Base-by-base conservation (phyloP, 2,888 invertebrate genomes). In the Malthinus flaveolus region DNA sequence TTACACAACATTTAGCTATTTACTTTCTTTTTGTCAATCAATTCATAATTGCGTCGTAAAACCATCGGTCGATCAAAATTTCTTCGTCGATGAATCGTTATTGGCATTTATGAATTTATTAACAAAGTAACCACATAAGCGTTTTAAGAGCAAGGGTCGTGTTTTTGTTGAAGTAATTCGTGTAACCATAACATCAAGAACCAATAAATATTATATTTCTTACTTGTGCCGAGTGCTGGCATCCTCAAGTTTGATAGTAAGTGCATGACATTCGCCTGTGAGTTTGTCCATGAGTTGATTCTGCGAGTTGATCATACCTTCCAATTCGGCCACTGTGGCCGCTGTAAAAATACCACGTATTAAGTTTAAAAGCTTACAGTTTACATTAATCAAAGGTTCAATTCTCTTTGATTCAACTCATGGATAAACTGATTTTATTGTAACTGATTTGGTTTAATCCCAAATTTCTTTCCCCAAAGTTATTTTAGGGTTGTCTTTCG, bases 261-360 rank as follows among this genome's bases (percentile, higher is more conserved):
- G 87, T 81, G 85, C 85, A 84, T 90, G 92, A 85, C 93, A 93
- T 84, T 93, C 92, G 78, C 85, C 85, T 78, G 91, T 91, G 82
- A 93, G 87, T 87, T 90, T 92, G 85, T 91, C 91, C 89, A 93
- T 90, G 87, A 92, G 90, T 86, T 88, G 88, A 86, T 90, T 91
- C 87, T 93, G 93, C 82, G 89, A 90, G 82, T 88, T 89, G 83
- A 93, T 87, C 88, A 91, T 89, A 80, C 88, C 86, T 85, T 93
- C 93, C 83, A 93, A 87, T 83, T 90, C 91, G 83, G 88, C 87
- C 82, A 93, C 91, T 78, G 91, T 92, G 83, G 89, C 88, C 85
- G 88, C 92, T 92, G 88, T 82, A 87, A 85, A 74, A 77, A 66
- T 47, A 65, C 50, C 55, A 64, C 55, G 48, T 42, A 62, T 62